Evolutionary conservation across 2,888 invertebrate species (phyloP).

Genomic region (Ditula angustiorana): DNA sequence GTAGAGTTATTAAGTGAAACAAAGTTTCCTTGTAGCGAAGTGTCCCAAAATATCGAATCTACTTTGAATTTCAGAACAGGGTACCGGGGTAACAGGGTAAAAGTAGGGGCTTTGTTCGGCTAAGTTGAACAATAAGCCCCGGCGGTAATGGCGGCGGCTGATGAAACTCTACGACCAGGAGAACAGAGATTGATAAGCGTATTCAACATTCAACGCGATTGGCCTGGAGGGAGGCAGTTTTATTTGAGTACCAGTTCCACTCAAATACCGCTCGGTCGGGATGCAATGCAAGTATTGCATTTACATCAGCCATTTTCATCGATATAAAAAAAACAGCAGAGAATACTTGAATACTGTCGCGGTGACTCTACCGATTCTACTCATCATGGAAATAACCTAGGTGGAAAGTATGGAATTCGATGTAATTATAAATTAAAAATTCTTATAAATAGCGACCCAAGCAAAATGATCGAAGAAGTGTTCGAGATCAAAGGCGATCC

Average conservation of each 20-base stretch:
- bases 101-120: constrained; percentile 30
- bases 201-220: constrained; percentile 10
- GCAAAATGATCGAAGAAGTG: no score
- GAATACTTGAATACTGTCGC: no score
- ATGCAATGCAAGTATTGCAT: neutral
- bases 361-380: no score
- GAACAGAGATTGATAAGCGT: constrained; percentile 23
- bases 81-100: constrained; percentile 6
- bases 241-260: neutral
- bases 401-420: no score
- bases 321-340: no score
- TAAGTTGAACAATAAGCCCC: constrained; percentile 34
- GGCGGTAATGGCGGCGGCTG: constrained; percentile 3
- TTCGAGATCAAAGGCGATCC: no score
- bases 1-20: constrained; percentile 29
- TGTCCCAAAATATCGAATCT: constrained; percentile 30
- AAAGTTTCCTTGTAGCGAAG: constrained; percentile 26
- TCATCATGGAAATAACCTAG: no score
- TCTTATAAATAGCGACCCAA: no score
- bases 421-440: no score
- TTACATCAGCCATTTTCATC: no score
- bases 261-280: neutral
- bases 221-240: constrained; percentile 11
- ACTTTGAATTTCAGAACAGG: constrained; percentile 33
- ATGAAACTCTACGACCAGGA: constrained; percentile 11